These are phyloP conservation scores for Diachasma alloeum DNA, from an alignment of 1,140 invertebrate genomes.

Conservation along the genomic window DNA sequence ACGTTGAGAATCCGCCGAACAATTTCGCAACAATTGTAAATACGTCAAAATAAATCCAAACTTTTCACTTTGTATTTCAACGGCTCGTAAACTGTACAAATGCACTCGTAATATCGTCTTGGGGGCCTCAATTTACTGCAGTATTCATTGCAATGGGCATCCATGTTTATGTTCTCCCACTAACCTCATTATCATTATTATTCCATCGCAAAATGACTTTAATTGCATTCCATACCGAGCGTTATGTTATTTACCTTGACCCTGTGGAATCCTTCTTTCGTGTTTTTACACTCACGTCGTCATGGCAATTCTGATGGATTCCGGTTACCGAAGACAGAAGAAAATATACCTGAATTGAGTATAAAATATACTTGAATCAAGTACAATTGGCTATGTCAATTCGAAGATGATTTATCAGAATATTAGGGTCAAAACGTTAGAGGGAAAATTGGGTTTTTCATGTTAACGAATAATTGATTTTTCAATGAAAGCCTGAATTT, in stretches of 20 bases:
- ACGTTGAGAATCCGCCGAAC: background rate
- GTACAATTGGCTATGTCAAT: too few species aligned
- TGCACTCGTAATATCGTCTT: background rate
- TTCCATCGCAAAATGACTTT: conserved; percentile 10
- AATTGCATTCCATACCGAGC: background rate
- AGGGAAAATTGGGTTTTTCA: too few species aligned
- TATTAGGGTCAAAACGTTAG: too few species aligned
- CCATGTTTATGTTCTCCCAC: background rate
- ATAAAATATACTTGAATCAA: too few species aligned
- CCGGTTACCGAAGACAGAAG: too few species aligned
- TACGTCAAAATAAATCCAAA: conserved; percentile 1
- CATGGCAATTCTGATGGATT: too few species aligned
- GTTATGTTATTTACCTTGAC: background rate
- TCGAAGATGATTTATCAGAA: too few species aligned
- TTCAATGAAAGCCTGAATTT: too few species aligned
- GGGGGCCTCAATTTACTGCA: background rate
- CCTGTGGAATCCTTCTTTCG: background rate
- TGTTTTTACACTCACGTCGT: background rate
- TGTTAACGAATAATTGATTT: too few species aligned
- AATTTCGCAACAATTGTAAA: background rate
- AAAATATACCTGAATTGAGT: too few species aligned
- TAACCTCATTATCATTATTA: background rate
- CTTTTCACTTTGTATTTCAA: background rate
- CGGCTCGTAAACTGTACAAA: background rate
- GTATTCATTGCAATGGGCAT: background rate